Evolutionary conservation across 2,113 vertebrate genomes (phyloP), one percentile per base, ranked within the genome.

Genomic region (Pelvicachromis taeniatus): DNA sequence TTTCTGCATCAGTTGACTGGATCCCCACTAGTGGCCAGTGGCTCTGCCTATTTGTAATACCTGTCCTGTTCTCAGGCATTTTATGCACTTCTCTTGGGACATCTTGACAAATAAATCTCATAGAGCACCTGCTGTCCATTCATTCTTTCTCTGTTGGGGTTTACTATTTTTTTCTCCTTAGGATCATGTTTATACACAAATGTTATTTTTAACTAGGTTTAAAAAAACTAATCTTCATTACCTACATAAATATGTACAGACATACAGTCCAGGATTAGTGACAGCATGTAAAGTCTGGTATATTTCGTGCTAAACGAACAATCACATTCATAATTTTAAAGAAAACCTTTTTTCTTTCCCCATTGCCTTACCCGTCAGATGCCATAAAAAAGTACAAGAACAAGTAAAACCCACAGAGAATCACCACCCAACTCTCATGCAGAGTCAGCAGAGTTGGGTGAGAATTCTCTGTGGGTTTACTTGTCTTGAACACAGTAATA

Each of bases 31-130:
- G 55, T 7, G 11, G 29, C 40, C 54, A 55, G 13, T 73, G 58
- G 35, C 61, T 85, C 52, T 80, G 53, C 65, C 77, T 56, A 78
- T 85, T 86, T 77, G 58, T 75, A 50, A 77, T 59, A 58, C 35
- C 48, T 82, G 29, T 85, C 55, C 83, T 83, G 75, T 81, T 52
- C 48, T 77, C 31, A 17, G 68, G 55, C 35, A 42, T 83, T 81
- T 87, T 78, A 77, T 33, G 61, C 53, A 53, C 50, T 80, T 10
- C 70, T 87, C 59, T 55, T 63, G 59, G 80, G 55, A 87, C 80
- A 29, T 31, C 70, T 75, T 16, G 14, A 81, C 40, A 85, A 68
- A 91, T 87, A 86, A 78, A 87, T 70, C 45, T 10, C 12, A 16
- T 54, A 10, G 33, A 87, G 26, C 59, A 81, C 59, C 80, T 84